Conservation (phyloP, 2,113 vertebrate species). For the Chionis minor region DNA sequence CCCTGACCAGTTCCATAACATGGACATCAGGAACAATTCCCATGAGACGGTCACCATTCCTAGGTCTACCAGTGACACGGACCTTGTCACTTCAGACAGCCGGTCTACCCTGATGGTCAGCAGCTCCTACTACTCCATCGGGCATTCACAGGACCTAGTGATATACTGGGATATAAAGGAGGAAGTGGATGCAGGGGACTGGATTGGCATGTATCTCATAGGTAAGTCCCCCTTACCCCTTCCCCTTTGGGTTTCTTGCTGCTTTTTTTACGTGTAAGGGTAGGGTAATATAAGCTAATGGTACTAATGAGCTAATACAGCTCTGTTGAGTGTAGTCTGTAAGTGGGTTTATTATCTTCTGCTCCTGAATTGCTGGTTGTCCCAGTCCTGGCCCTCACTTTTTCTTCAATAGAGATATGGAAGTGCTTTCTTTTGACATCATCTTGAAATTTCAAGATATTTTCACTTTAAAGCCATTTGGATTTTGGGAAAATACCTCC, state of each 20-base stretch:
- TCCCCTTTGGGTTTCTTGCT: background rate
- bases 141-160: slow-evolving; percentile 88
- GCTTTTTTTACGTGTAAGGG: background rate
- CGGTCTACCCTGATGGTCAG: slow-evolving; percentile 93
- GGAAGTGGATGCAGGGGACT: slow-evolving; percentile 96
- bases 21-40: slow-evolving; percentile 76
- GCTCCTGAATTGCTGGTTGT: background rate
- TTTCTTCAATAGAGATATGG: background rate
- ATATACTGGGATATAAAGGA: slow-evolving; percentile 99
- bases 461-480: background rate
- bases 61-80: slow-evolving; percentile 92
- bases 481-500: background rate
- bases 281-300: background rate
- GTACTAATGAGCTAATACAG: background rate
- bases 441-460: background rate
- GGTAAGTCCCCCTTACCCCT: slow-evolving; percentile 75
- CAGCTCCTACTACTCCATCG: slow-evolving; percentile 89
- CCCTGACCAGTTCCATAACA: slow-evolving; percentile 84
- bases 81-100: slow-evolving; percentile 91
- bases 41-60: slow-evolving; percentile 80
- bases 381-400: fast-evolving
- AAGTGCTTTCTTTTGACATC: background rate
- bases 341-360: background rate
- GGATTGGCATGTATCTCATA: slow-evolving; percentile 98
- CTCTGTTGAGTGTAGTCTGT: background rate